A percentile compares a stretch with the other conserved stretches of the same genome.
Evolutionary conservation across 1,140 invertebrate species (phyloP).

Genomic region (Anadara kagoshimensis): DNA sequence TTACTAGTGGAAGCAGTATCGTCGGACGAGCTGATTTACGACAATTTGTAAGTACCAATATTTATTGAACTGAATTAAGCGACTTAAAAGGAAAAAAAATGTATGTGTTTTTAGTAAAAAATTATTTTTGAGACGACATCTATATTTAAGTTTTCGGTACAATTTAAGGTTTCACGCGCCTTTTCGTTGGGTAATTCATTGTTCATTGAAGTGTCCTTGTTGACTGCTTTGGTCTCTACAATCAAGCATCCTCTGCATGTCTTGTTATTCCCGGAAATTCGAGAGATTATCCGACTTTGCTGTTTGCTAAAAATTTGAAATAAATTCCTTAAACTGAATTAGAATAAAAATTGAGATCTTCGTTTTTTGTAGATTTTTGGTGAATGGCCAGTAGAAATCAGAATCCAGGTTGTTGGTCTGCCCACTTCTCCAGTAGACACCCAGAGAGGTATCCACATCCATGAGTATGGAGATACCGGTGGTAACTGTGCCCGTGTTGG

Average conservation of each 20-base stretch:
- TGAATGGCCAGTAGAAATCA: slow-evolving; percentile 45
- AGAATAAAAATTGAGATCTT: not conserved
- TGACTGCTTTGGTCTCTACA: too few species aligned
- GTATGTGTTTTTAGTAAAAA: too few species aligned
- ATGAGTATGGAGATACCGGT: slow-evolving; percentile 49
- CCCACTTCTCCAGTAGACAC: slow-evolving; percentile 42
- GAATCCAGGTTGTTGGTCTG: slow-evolving; percentile 48
- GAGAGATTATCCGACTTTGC: too few species aligned
- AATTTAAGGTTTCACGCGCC: too few species aligned
- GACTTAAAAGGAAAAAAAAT: too few species aligned
- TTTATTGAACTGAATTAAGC: too few species aligned
- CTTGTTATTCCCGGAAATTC: too few species aligned
- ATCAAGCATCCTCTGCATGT: too few species aligned
- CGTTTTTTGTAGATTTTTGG: slow-evolving; percentile 44
- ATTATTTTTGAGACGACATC: too few species aligned
- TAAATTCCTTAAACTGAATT: not conserved
- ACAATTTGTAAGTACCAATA: slow-evolving; percentile 37
- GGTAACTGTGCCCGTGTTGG: slow-evolving; percentile 46
- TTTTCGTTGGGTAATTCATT: too few species aligned
- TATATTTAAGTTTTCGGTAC: too few species aligned
- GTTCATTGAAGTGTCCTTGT: too few species aligned
- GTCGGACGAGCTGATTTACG: slow-evolving; percentile 34
- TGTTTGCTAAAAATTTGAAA: not conserved
- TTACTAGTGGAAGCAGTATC: slow-evolving; percentile 20
- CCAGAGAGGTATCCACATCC: slow-evolving; percentile 50